phyloP scores from a whole-genome alignment of 2,797 vertebrate species.

The Enteromius thamalakanensis region DNA sequence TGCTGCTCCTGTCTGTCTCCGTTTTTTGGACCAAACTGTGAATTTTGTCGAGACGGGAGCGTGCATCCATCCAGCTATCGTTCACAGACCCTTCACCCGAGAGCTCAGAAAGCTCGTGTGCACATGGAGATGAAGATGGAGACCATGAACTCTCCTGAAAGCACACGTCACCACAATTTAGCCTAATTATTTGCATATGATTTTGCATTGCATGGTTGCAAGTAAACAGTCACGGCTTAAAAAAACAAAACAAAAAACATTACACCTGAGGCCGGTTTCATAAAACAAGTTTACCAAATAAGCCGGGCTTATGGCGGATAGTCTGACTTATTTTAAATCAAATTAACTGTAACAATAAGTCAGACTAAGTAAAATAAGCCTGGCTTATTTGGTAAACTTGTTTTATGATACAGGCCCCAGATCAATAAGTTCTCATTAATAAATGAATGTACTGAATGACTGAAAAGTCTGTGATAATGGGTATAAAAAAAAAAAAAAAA shows the following conservation, averaged over 20 bases:
- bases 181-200: neutral
- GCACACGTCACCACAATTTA: neutral
- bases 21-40: slow-evolving; percentile 77
- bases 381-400: too few species aligned
- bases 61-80: slow-evolving; percentile 70
- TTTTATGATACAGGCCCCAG: too few species aligned
- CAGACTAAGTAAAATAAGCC: too few species aligned
- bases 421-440: neutral
- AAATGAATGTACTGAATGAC: neutral
- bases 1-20: slow-evolving; percentile 69
- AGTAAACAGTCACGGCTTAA: neutral
- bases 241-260: too few species aligned
- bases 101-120: slow-evolving; percentile 44
- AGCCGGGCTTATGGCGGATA: too few species aligned
- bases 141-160: slow-evolving; percentile 71
- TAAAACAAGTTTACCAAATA: too few species aligned
- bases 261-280: too few species aligned
- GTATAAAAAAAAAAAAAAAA: too few species aligned
- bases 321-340: too few species aligned
- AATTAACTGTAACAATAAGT: too few species aligned
- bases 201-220: neutral
- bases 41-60: slow-evolving; percentile 72
- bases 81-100: slow-evolving; percentile 69
- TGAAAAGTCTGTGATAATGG: neutral
- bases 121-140: slow-evolving; percentile 70